A percentile compares a stretch with the other conserved stretches of the same genome.
These are phyloP conservation scores for Helarctos malayanus DNA, from an alignment of 2,797 vertebrate species.

Conservation along the genomic window DNA sequence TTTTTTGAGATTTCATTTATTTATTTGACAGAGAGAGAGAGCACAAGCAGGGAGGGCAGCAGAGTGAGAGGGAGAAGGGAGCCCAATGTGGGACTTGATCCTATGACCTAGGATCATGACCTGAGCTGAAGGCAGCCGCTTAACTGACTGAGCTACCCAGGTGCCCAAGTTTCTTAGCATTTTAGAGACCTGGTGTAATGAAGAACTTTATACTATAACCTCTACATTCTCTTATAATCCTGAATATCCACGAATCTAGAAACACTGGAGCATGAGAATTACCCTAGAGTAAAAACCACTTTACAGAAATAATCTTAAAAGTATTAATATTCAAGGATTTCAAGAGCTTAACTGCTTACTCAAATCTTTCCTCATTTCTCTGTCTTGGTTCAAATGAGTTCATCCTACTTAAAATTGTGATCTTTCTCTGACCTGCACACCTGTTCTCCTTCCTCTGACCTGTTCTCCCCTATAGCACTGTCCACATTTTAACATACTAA, in stretches of 20 bases:
- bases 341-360: neutral
- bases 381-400: neutral
- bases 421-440: neutral
- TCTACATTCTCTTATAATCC: neutral
- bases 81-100: too few relatives aligned
- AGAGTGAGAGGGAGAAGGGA: too few relatives aligned
- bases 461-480: neutral
- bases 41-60: too few relatives aligned
- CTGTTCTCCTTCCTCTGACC: neutral
- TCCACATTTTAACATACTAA: neutral
- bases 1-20: too few relatives aligned
- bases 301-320: constrained; percentile 39
- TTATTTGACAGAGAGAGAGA: too few relatives aligned
- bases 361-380: neutral
- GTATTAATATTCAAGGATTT: neutral
- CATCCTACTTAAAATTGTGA: neutral
- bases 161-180: neutral
- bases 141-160: neutral
- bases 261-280: neutral
- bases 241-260: neutral
- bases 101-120: too few relatives aligned
- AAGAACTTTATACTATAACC: neutral
- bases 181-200: neutral
- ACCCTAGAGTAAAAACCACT: neutral
- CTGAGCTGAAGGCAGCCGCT: neutral